Base-by-base conservation (phyloP, 2,113 vertebrate species). In the Prolemur simus region DNA sequence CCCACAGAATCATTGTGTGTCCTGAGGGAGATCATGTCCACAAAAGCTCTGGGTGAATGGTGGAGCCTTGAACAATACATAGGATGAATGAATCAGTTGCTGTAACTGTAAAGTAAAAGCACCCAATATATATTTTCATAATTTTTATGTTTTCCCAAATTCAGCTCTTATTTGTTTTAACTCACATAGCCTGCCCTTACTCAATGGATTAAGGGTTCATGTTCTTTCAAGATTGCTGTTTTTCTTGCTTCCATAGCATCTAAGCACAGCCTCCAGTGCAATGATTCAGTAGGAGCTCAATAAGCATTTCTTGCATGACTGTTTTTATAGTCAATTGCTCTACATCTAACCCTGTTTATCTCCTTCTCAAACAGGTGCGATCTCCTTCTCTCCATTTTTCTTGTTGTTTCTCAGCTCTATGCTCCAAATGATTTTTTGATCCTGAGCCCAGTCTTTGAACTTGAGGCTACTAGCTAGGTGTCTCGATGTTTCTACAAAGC, bases 141-240 rank as follows among this genome's bases (percentile, higher is more conserved):
- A 17, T 29, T 29, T 96, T 87, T 91, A 47, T 78, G 37, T 56
- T 21, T 94, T 88, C 80, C 49, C 66, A 94, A 94, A 93, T 91
- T 29, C 8, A 63, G 15, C 2, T 34, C 15, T 47, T 76, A 78
- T 10, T 91, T 76, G 83, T 25, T 56, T 2, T 4, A 95, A 78
- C 25, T 89, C 45, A 63, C 5, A 17, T 14, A 56, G 29, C 76
- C 49, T 81, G 23, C 12, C 42, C 5, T 95, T 96, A 66, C 20
- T 68, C 42, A 66, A 66, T 77, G 58, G 56, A 95, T 93, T 94
- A 85, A 92, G 32, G 5, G 13, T 78, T 95, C 60, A 14, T 74
- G 23, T 82, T 32, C 71, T 37, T 68, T 82, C 64, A 68, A 91
- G 34, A 20, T 23, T 64, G 27, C 66, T 95, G 18, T 42, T 94